These are phyloP conservation scores for Yasuhikotakia modesta DNA, from an alignment of 2,797 vertebrate species.

Conservation along the genomic window DNA sequence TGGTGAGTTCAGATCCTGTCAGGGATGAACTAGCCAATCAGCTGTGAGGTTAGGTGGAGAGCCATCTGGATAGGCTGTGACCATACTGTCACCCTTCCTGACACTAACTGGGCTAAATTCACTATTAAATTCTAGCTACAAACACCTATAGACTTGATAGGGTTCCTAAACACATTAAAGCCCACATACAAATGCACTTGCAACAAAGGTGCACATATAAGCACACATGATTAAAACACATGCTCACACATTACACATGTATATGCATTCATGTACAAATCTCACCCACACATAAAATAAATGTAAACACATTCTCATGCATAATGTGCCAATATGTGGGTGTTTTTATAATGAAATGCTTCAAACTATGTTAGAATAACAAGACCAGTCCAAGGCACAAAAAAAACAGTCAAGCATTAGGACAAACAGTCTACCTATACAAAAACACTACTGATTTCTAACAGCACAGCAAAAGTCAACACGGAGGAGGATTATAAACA, in stretches of 20 bases:
- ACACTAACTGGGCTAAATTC: slow-evolving; percentile 50
- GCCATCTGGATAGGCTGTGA: slow-evolving; percentile 52
- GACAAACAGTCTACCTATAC: neutral
- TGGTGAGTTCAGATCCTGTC: neutral
- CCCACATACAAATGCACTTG: slow-evolving; percentile 11
- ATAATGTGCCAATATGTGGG: slow-evolving; percentile 34
- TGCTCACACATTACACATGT: neutral
- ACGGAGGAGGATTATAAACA: too few relatives aligned
- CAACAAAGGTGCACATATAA: neutral
- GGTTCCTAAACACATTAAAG: slow-evolving; percentile 38
- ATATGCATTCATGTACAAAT: neutral
- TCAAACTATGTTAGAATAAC: slow-evolving; percentile 5
- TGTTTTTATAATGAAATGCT: slow-evolving; percentile 37
- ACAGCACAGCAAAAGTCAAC: too few relatives aligned
- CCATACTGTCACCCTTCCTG: slow-evolving; percentile 41
- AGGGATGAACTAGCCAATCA: slow-evolving; percentile 27
- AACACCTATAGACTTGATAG: slow-evolving; percentile 34
- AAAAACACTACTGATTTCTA: neutral
- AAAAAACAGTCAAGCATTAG: neutral
- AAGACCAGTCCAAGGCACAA: slow-evolving; percentile 4
- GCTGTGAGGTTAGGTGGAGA: slow-evolving; percentile 32
- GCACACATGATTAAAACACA: neutral
- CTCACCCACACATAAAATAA: slow-evolving; percentile 1
- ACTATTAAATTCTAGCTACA: slow-evolving; percentile 38
- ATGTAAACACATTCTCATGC: slow-evolving; percentile 1